Percentiles rank a stretch among this genome's conserved stretches.
Evolutionary conservation across 2,797 vertebrate genomes (phyloP).

Genomic region (Lacerta viridis): DNA sequence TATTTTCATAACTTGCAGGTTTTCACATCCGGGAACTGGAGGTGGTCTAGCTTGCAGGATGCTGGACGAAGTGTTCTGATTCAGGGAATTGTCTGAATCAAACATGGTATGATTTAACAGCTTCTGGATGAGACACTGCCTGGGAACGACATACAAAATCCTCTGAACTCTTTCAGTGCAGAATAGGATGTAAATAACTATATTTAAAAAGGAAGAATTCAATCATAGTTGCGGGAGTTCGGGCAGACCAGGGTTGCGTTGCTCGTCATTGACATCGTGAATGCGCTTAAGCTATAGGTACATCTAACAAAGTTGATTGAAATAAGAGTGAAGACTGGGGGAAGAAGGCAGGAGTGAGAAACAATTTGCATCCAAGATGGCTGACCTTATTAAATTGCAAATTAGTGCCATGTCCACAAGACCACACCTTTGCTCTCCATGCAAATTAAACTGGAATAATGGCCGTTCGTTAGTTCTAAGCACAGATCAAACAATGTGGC

Average conservation of each 20-base stretch:
- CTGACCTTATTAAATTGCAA: conserved; percentile 49
- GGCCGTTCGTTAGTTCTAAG: not conserved
- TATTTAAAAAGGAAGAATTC: not conserved
- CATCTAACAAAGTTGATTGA: not conserved
- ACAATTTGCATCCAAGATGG: conserved; percentile 41
- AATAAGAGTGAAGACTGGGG: conserved; percentile 9
- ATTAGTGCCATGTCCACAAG: conserved; percentile 10
- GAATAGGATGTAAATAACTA: not conserved
- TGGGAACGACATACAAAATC: not conserved
- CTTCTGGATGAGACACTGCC: not conserved
- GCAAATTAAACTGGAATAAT: conserved; percentile 20
- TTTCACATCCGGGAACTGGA: too few relatives aligned
- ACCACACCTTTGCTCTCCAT: conserved; percentile 18
- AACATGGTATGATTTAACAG: not conserved
- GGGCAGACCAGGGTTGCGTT: not conserved
- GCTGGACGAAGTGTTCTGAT: not conserved
- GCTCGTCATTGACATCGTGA: not conserved
- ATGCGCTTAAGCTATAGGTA: not conserved
- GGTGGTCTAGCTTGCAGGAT: too few relatives aligned
- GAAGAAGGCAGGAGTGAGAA: conserved; percentile 47
- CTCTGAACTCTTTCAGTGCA: not conserved
- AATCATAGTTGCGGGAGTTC: not conserved
- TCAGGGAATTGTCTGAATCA: not conserved
- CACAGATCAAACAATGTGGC: not conserved
- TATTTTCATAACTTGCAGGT: not conserved